Percentiles rank a stretch among this genome's conserved stretches.
Conservation (phyloP, 2,797 vertebrate species). For the Gobio occitaniae region DNA sequence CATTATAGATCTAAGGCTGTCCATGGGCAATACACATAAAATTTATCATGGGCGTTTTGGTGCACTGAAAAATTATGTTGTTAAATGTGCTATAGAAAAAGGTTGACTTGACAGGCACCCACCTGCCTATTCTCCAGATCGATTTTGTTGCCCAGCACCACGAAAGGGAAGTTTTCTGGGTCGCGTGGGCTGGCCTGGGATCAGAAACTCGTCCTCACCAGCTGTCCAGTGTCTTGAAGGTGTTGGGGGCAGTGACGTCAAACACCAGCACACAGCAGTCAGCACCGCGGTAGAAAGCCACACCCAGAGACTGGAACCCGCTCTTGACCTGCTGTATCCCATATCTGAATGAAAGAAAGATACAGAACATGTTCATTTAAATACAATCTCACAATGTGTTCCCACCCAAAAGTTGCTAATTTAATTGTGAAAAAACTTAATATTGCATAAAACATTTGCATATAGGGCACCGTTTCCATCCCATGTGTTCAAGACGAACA, state of each 20-base stretch:
- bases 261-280: slow-evolving; percentile 99
- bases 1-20: no score
- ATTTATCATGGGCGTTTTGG: no score
- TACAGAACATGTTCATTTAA: not conserved
- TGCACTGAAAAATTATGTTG: no score
- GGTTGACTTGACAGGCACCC: slow-evolving; percentile 55
- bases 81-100: no score
- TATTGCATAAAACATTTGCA: not conserved
- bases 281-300: slow-evolving; percentile 97
- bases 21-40: no score
- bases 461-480: not conserved
- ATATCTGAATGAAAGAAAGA: slow-evolving; percentile 81
- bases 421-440: not conserved
- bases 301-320: slow-evolving; percentile 98
- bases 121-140: slow-evolving; percentile 99
- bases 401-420: not conserved
- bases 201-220: slow-evolving; percentile 98
- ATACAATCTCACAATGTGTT: not conserved
- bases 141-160: slow-evolving; percentile 98
- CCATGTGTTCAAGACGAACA: not conserved
- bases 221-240: slow-evolving; percentile 97
- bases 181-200: slow-evolving; percentile 98
- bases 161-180: slow-evolving; percentile 97
- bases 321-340: slow-evolving; percentile 99
- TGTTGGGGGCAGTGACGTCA: slow-evolving; percentile 97